Base-by-base conservation (phyloP, 1,140 invertebrate species). In the Diachasma alloeum region DNA sequence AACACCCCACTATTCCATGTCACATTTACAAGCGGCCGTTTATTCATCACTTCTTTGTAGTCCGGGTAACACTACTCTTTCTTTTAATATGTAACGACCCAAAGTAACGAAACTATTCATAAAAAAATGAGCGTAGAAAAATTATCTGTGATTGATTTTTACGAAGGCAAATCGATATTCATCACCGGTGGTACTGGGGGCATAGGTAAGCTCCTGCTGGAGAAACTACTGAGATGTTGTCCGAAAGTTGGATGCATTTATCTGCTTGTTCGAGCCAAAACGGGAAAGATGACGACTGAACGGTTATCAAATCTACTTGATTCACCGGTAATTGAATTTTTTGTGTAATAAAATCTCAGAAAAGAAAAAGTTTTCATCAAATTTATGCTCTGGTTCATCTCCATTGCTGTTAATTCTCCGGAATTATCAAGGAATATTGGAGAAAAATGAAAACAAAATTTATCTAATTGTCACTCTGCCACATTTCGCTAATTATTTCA, bases 151-250 rank as follows among this genome's bases (percentile, higher is more conserved):
- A 8, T 26, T 17, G 11, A 9, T 6, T 63, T 63, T 63, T 63
- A 26, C 15, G 24, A 24, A 13, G 59, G 8, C 6, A 26, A 24
- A 26, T 6, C 9, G 15, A 26, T 63, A 24, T 83, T 93, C 11
- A 83, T 93, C 31, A 92, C 91, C 0, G 92, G 92, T 5, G 90
- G 86, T 1, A 94, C 93, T 0, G 94, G 94, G 15, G 95, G 95
- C 83, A 91, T 95, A 85, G 95, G 95, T 6, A 95, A 95, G 84
- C 92, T 90, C 39, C 85, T 96, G 13, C 90, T 96, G 11, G 93
- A 95, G 79, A 96, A 96, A 83, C 81, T 96, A 9, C 86, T 96
- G 0, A 83, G 93, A 19, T 93, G 91, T 68, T 96, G 95, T 86
- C 92, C 92, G 0, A 89, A 92, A 6, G 81, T 96, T 69, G 90